Percentiles rank a stretch among this genome's conserved stretches.
Evolutionary conservation across 1,140 invertebrate species (phyloP).

Genomic region (Heliconius hewitsoni): DNA sequence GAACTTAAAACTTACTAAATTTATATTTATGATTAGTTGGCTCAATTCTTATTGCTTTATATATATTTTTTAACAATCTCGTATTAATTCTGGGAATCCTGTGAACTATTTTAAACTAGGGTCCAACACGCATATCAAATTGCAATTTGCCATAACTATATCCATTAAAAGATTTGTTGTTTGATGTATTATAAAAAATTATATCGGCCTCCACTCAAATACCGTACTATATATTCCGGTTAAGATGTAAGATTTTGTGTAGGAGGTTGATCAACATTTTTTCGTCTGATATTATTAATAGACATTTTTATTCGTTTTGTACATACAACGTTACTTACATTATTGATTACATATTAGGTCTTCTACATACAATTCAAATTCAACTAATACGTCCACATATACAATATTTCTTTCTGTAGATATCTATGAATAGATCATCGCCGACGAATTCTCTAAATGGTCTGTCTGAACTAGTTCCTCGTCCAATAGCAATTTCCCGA

Average conservation of each 20-base stretch:
- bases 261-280: not conserved
- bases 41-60: not conserved
- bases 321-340: too few species aligned
- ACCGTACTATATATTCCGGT: not conserved
- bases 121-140: slow-evolving; percentile 17
- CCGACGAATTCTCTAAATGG: slow-evolving; percentile 35
- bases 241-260: not conserved
- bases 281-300: not conserved
- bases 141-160: slow-evolving; percentile 26
- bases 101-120: slow-evolving; percentile 11
- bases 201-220: not conserved
- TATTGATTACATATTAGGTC: too few species aligned
- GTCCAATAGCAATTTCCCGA: slow-evolving; percentile 38
- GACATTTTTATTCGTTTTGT: not conserved
- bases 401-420: not conserved
- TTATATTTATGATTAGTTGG: too few species aligned
- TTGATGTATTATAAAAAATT: not conserved
- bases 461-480: slow-evolving; percentile 29
- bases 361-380: too few species aligned
- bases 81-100: not conserved
- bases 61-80: not conserved
- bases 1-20: too few species aligned
- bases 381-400: not conserved
- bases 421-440: slow-evolving; percentile 24
- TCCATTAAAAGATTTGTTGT: slow-evolving; percentile 12